Base-by-base conservation (phyloP, 2,797 vertebrate genomes). In the Vespertilio murinus region DNA sequence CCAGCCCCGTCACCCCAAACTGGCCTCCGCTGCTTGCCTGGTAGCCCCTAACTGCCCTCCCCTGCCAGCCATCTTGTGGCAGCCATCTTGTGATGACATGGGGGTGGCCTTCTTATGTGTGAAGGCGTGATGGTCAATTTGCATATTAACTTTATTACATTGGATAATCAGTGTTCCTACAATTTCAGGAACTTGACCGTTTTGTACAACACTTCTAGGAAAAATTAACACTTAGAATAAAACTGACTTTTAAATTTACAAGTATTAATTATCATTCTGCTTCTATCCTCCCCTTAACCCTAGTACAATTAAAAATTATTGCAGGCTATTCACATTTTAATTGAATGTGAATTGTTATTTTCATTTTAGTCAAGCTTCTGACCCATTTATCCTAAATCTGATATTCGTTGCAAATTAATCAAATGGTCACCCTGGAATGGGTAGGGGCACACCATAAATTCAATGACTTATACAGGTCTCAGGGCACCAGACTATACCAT, bases 161-260 rank as follows among this genome's bases (percentile, higher is more conserved):
- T 23, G 52, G 20, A 54, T 1, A 23, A 95, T 93, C 28, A 38
- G 33, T 86, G 40, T 94, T 93, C 94, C 69, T 28, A 56, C 38
- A 92, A 59, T 90, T 95, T 94, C 93, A 94, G 71, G 61, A 93
- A 88, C 61, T 86, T 95, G 81, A 89, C 45, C 35, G 0, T 88
- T 94, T 88, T 92, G 59, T 89, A 71, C 38, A 82, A 95, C 67
- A 94, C 70, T 96, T 97, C 42, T 49, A 82, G 89, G 77, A 93
- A 94, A 95, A 93, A 93, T 84, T 82, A 95, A 96, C 94, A 92
- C 88, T 84, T 93, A 40, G 81, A 95, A 92, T 87, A 96, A 84
- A 75, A 80, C 80, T 93, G 86, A 93, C 88, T 96, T 96, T 91
- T 95, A 96, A 91, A 96, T 96, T 96, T 94, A 94, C 59, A 95